Evolutionary conservation across 2,797 vertebrate genomes (phyloP).

Genomic region (Poeciliopsis infans): DNA sequence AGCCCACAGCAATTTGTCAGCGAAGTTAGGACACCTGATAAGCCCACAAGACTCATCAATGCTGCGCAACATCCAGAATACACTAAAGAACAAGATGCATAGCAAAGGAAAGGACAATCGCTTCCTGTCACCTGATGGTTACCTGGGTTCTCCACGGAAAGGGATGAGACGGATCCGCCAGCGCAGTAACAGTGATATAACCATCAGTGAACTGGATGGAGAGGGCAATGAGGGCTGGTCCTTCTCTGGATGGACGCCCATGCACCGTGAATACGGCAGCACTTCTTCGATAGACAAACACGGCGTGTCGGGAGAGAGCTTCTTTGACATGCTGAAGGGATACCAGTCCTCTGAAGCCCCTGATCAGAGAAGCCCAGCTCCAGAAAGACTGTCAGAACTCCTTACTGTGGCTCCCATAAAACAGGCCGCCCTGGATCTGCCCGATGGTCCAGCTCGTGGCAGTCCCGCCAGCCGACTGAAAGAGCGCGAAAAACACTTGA

Average conservation of each 20-base stretch:
- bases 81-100: slow-evolving; percentile 93
- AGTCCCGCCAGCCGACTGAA: slow-evolving; percentile 93
- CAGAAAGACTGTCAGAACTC: slow-evolving; percentile 90
- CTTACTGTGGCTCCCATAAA: slow-evolving; percentile 89
- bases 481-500: slow-evolving; percentile 96
- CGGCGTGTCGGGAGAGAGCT: slow-evolving; percentile 94
- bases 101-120: slow-evolving; percentile 91
- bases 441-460: slow-evolving; percentile 88
- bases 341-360: slow-evolving; percentile 89
- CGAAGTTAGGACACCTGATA: slow-evolving; percentile 92
- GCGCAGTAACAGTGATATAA: slow-evolving; percentile 98
- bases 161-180: slow-evolving; percentile 96
- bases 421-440: slow-evolving; percentile 91
- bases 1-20: slow-evolving; percentile 94
- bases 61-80: slow-evolving; percentile 97
- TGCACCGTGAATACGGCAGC: slow-evolving; percentile 98
- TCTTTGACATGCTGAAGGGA: slow-evolving; percentile 96
- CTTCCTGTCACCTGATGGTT: slow-evolving; percentile 95
- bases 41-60: slow-evolving; percentile 95
- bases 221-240: slow-evolving; percentile 96
- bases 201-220: slow-evolving; percentile 95
- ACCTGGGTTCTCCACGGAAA: slow-evolving; percentile 93
- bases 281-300: slow-evolving; percentile 99
- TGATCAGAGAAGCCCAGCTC: slow-evolving; percentile 88
- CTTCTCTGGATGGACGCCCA: slow-evolving; percentile 92